A percentile compares a stretch with the other conserved stretches of the same genome.
Conservation (phyloP, 1,140 invertebrate species). For the Achroia grisella region DNA sequence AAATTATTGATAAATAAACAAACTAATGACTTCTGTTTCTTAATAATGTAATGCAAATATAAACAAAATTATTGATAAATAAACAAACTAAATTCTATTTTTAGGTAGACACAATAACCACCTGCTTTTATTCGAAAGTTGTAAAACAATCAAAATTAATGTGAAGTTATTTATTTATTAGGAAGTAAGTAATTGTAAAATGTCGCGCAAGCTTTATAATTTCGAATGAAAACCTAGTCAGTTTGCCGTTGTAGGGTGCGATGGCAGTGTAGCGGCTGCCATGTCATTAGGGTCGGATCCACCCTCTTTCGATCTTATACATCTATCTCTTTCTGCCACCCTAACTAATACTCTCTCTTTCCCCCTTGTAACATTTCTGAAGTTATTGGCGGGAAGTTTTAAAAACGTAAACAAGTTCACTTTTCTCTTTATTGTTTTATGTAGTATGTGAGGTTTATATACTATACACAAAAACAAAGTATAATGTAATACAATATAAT, state of each 20-base stretch:
- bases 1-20: too few relatives aligned
- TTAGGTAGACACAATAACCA: too few relatives aligned
- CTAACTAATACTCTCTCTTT: slow-evolving; percentile 38
- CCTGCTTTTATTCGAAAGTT: background rate
- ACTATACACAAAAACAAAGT: too few relatives aligned
- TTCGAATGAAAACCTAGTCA: background rate
- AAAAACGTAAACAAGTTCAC: background rate
- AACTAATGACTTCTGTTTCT: too few relatives aligned
- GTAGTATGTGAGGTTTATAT: too few relatives aligned
- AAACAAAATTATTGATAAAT: too few relatives aligned
- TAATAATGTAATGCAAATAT: too few relatives aligned
- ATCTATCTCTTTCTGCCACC: slow-evolving; percentile 53
- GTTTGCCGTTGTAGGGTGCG: slow-evolving; percentile 28
- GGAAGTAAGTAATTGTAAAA: background rate
- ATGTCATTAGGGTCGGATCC: slow-evolving; percentile 60
- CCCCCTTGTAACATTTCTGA: slow-evolving; percentile 1
- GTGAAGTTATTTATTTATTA: background rate
- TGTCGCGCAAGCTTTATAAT: background rate
- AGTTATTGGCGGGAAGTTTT: too few relatives aligned
- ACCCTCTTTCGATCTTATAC: slow-evolving; percentile 52
- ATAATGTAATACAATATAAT: too few relatives aligned
- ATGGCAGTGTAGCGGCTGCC: slow-evolving; percentile 39
- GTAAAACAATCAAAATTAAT: background rate
- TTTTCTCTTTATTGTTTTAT: background rate
- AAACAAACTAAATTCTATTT: too few relatives aligned